Percentiles rank a stretch among this genome's conserved stretches.
Conservation (phyloP, 1,140 invertebrate species). For the Macrotrachela quadricornifera region DNA sequence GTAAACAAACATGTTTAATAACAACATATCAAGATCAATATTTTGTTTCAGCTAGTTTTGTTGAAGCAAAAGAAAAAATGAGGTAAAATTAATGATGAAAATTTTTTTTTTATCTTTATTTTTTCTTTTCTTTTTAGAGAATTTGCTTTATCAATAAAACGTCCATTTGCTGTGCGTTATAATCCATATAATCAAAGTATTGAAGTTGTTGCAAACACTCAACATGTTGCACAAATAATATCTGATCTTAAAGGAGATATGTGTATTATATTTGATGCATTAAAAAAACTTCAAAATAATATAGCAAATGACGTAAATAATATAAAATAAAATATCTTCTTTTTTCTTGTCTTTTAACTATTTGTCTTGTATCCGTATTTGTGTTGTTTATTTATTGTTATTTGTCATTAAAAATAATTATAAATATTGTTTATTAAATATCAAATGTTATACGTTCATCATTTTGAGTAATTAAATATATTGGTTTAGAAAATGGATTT, state of each 20-base stretch:
- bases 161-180: constrained; percentile 69
- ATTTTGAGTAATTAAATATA: too few species aligned
- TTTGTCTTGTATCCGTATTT: too few species aligned
- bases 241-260: constrained; percentile 8
- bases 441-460: too few species aligned
- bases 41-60: constrained; percentile 88
- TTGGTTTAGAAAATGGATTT: too few species aligned
- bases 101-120: not conserved
- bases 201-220: constrained; percentile 41
- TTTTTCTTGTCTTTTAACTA: too few species aligned
- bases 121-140: constrained; percentile 40
- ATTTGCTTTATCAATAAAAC: constrained; percentile 63
- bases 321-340: too few species aligned
- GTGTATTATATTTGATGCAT: constrained; percentile 7
- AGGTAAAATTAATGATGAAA: constrained; percentile 45
- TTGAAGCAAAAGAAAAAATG: constrained; percentile 95
- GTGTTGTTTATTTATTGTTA: too few species aligned
- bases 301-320: too few species aligned
- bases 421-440: too few species aligned
- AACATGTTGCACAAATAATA: constrained; percentile 6
- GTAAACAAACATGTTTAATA: constrained; percentile 80
- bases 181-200: constrained; percentile 74
- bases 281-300: not conserved
- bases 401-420: too few species aligned
- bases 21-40: constrained; percentile 92